These are phyloP conservation scores for Colletes collaris DNA, from an alignment of 2,888 invertebrate genomes.

Conservation along the genomic window DNA sequence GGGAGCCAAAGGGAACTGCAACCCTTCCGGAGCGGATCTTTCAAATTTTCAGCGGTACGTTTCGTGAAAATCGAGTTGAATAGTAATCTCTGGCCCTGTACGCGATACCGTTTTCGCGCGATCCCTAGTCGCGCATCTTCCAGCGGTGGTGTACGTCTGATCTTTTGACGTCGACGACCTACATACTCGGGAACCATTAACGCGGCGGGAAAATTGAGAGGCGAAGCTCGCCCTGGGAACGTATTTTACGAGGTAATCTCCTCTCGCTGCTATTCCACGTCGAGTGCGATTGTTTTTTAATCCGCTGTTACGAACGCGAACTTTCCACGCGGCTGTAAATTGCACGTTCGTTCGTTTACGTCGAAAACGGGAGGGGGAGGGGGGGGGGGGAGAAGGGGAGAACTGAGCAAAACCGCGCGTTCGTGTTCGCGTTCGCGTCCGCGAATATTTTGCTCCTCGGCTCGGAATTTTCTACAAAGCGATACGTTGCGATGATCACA, in stretches of 20 bases:
- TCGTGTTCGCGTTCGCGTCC: neutral
- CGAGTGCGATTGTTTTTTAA: conserved; percentile 29
- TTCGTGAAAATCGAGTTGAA: conserved; percentile 46
- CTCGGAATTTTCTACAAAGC: too few species aligned
- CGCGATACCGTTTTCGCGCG: conserved; percentile 24
- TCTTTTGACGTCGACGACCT: conserved; percentile 44
- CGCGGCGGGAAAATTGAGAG: conserved; percentile 35
- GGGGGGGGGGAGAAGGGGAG: too few species aligned
- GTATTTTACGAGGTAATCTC: conserved; percentile 16
- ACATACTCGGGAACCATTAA: conserved; percentile 42
- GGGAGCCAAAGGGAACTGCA: too few species aligned
- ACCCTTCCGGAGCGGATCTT: too few species aligned
- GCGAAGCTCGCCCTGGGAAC: conserved; percentile 24
- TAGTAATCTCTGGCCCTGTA: conserved; percentile 49
- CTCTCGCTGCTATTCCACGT: conserved; percentile 1
- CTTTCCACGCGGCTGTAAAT: neutral
- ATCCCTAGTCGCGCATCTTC: conserved; percentile 16
- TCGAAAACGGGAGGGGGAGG: neutral
- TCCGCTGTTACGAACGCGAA: conserved; percentile 16
- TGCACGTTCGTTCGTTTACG: neutral
- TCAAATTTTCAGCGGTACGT: neutral
- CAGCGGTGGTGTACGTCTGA: conserved; percentile 22
- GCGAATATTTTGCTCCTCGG: neutral
- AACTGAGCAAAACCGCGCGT: neutral
- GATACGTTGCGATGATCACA: too few species aligned